Conservation (phyloP, 2,113 vertebrate genomes). For the Anolis sagrei region DNA sequence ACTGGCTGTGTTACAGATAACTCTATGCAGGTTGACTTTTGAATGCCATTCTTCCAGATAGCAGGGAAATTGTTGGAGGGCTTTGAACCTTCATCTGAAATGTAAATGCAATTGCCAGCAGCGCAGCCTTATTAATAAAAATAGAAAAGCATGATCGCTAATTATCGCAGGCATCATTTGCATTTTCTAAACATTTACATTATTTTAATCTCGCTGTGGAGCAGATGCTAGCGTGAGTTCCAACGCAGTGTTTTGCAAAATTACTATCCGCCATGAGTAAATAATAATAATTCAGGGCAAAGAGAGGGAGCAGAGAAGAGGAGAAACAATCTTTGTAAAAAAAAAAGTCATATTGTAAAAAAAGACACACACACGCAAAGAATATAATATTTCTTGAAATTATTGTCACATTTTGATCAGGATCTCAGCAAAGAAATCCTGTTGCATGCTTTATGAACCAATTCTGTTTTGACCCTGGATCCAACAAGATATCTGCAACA, state of each 20-base stretch:
- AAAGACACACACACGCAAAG: background rate
- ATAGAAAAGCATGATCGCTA: conserved; percentile 73
- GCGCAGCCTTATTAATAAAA: conserved; percentile 75
- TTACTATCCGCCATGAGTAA: conserved; percentile 22
- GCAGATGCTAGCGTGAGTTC: conserved; percentile 69
- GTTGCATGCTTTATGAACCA: conserved; percentile 44
- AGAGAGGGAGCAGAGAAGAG: background rate
- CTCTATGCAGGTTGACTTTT: conserved; percentile 10
- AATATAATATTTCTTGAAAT: background rate
- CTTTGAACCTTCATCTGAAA: conserved; percentile 74
- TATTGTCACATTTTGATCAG: conserved; percentile 2
- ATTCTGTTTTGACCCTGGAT: conserved; percentile 42
- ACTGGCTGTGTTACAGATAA: conserved; percentile 3
- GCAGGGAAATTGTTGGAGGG: conserved; percentile 53
- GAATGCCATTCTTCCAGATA: conserved; percentile 51
- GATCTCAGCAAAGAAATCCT: conserved; percentile 22
- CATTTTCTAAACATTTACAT: conserved; percentile 77
- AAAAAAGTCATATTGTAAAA: background rate
- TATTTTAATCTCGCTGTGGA: conserved; percentile 66
- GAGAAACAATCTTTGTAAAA: background rate
- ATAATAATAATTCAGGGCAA: conserved; percentile 26
- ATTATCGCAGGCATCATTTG: conserved; percentile 72
- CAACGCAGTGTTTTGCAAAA: conserved; percentile 60
- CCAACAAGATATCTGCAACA: conserved; percentile 50
- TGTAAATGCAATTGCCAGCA: conserved; percentile 75